phyloP scores from a whole-genome alignment of 2,113 vertebrate species.

The Forbesichthys agassizii region DNA sequence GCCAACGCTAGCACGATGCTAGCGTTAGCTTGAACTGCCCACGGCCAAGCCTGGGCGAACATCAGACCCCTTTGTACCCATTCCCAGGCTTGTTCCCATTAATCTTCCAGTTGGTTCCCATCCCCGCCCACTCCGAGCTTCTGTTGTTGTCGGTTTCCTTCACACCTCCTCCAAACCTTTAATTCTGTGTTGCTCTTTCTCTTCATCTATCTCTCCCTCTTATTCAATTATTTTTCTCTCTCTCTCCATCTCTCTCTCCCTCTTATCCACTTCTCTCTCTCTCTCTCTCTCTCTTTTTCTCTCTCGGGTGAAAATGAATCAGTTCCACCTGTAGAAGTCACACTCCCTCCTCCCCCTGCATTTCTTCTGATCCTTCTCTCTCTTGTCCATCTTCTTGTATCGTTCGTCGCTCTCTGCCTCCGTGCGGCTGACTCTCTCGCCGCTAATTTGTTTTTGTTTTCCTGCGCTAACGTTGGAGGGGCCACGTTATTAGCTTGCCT shows the following conservation, averaged over 20 bases:
- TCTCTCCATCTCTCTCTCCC: background rate
- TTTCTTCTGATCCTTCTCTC: background rate
- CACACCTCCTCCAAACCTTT: background rate
- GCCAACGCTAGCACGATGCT: background rate
- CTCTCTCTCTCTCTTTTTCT: background rate
- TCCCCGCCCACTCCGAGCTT: background rate
- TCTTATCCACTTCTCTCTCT: background rate
- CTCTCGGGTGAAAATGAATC: slow-evolving; percentile 49
- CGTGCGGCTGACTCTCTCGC: background rate
- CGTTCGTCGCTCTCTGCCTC: slow-evolving; percentile 23
- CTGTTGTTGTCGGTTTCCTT: background rate
- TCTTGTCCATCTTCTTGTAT: slow-evolving; percentile 27
- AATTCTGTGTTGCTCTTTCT: background rate
- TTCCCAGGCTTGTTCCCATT: background rate
- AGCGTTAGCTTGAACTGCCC: background rate
- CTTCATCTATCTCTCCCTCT: background rate
- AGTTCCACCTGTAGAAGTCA: slow-evolving; percentile 61
- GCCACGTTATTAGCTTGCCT: slow-evolving; percentile 57
- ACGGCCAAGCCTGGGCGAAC: no score
- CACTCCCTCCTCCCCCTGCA: background rate
- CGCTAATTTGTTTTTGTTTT: slow-evolving; percentile 72
- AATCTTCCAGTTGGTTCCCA: background rate
- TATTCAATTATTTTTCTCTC: background rate
- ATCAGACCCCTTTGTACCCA: background rate
- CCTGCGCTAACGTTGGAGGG: slow-evolving; percentile 59